These are phyloP conservation scores for Macroglossus sobrinus DNA, from an alignment of 2,113 vertebrate genomes.

Conservation along the genomic window DNA sequence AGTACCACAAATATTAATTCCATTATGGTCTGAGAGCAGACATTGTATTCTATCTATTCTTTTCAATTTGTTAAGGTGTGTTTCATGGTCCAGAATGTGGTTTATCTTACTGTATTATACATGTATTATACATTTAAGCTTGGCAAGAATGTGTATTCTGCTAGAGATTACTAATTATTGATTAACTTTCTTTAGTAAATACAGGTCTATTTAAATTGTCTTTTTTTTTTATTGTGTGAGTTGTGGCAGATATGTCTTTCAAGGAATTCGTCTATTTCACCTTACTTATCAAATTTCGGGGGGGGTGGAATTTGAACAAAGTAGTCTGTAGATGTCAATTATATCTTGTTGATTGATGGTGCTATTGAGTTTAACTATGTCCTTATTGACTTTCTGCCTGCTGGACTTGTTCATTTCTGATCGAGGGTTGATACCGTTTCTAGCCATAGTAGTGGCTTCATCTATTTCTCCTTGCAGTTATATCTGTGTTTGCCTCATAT, in stretches of 20 bases:
- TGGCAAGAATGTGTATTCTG: not conserved
- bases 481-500: not conserved
- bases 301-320: too few relatives aligned
- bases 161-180: not conserved
- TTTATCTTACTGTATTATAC: not conserved
- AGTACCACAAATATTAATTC: not conserved
- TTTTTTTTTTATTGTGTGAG: not conserved
- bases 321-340: too few relatives aligned
- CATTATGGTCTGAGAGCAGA: too few relatives aligned
- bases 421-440: not conserved
- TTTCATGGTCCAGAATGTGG: not conserved
- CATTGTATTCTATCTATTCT: too few relatives aligned
- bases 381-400: not conserved
- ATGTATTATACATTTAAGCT: not conserved
- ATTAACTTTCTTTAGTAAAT: not conserved
- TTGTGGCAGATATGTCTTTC: too few relatives aligned
- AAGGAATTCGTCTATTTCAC: too few relatives aligned
- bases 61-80: too few relatives aligned
- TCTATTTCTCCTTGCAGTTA: not conserved
- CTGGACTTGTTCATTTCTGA: not conserved
- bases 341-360: not conserved
- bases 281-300: too few relatives aligned
- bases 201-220: not conserved
- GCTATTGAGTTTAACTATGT: too few relatives aligned
- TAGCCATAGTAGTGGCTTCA: not conserved